These are phyloP conservation scores for Coecobrya sp. DNA, from an alignment of 2,888 invertebrate species.

Conservation along the genomic window DNA sequence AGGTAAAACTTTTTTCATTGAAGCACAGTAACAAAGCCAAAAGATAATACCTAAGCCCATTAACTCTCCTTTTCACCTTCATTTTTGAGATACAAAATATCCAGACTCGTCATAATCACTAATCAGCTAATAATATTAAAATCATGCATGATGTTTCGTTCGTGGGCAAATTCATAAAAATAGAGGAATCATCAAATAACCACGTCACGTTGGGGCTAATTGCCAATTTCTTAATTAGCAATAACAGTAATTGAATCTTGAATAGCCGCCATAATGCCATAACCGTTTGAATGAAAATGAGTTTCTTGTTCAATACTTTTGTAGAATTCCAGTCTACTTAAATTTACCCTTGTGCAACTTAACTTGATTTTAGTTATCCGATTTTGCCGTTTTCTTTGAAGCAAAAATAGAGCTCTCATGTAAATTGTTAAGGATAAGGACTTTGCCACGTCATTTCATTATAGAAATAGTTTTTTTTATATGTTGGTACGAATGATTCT, in stretches of 20 bases:
- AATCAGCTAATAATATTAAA: not conserved
- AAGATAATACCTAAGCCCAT: not conserved
- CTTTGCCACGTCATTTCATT: too few species aligned
- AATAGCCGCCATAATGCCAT: not conserved
- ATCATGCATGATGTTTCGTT: not conserved
- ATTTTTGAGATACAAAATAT: not conserved
- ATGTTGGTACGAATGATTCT: too few species aligned
- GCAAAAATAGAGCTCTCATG: too few species aligned
- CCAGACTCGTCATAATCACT: not conserved
- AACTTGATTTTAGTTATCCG: too few species aligned
- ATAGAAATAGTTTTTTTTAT: too few species aligned
- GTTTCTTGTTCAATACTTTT: not conserved
- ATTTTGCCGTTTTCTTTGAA: too few species aligned
- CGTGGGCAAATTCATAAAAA: not conserved
- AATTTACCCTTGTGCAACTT: not conserved
- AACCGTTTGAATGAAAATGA: not conserved
- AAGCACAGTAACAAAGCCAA: not conserved
- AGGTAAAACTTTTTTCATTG: not conserved
- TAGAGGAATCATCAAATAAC: not conserved
- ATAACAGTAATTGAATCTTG: not conserved
- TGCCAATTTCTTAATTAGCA: constrained; percentile 36
- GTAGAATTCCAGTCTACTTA: not conserved
- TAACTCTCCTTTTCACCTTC: not conserved
- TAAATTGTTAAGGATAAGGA: too few species aligned
- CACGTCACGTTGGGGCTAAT: constrained; percentile 10